phyloP scores from a whole-genome alignment of 2,888 invertebrate species.

The Polyommatus iphigenia region DNA sequence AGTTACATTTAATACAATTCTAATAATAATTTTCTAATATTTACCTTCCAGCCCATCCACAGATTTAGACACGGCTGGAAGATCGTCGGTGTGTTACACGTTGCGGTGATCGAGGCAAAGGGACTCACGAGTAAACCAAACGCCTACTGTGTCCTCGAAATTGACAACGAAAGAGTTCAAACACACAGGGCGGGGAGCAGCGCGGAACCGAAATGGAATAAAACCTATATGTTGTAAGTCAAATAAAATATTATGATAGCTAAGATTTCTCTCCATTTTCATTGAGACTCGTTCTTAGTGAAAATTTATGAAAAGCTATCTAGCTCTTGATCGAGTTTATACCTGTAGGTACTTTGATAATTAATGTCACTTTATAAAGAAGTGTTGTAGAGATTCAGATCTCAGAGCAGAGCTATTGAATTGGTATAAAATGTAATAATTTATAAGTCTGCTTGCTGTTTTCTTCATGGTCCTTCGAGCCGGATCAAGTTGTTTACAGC shows the following conservation, averaged over 20 bases:
- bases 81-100: conserved; percentile 61
- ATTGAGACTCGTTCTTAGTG: too few relatives aligned
- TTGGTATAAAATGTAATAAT: too few relatives aligned
- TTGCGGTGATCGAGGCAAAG: conserved; percentile 60
- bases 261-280: not conserved
- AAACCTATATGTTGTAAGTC: conserved; percentile 66
- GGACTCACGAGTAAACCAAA: conserved; percentile 58
- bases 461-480: too few relatives aligned
- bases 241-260: not conserved
- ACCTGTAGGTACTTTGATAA: too few relatives aligned
- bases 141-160: conserved; percentile 63
- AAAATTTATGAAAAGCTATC: too few relatives aligned
- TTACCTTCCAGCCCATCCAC: conserved; percentile 49
- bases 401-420: too few relatives aligned
- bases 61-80: conserved; percentile 52
- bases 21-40: not conserved
- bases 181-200: conserved; percentile 53
- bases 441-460: too few relatives aligned
- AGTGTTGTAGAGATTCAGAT: too few relatives aligned
- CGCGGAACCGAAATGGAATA: conserved; percentile 63
- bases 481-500: too few relatives aligned
- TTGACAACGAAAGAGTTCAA: conserved; percentile 67
- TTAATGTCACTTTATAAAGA: too few relatives aligned
- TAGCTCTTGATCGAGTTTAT: too few relatives aligned
- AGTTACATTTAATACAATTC: not conserved